phyloP scores from a whole-genome alignment of 2,888 invertebrate species.

The Electrophaes corylata region DNA sequence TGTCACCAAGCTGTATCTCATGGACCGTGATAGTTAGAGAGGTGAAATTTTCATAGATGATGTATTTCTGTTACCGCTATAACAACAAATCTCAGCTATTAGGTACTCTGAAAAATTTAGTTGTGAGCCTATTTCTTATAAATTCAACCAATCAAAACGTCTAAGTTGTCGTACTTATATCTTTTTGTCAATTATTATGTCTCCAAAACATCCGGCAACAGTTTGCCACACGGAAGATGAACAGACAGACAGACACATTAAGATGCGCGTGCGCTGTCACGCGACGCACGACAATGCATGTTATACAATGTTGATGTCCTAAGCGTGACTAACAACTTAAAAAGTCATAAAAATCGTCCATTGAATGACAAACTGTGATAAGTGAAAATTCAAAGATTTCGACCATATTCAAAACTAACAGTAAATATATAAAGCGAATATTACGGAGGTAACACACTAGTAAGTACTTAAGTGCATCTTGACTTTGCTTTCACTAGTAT shows the following conservation, averaged over 20 bases:
- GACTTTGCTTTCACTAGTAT: slow-evolving; percentile 1
- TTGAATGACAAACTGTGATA: too few relatives aligned
- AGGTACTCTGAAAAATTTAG: neutral
- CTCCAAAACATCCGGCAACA: slow-evolving; percentile 9
- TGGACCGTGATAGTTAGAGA: too few relatives aligned
- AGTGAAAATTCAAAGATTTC: too few relatives aligned
- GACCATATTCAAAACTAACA: too few relatives aligned
- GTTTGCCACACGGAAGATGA: slow-evolving; percentile 7
- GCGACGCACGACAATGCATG: slow-evolving; percentile 11
- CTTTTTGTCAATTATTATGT: slow-evolving; percentile 1
- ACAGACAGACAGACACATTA: slow-evolving; percentile 11
- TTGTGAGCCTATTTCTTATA: neutral
- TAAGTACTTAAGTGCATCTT: neutral
- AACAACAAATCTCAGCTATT: neutral
- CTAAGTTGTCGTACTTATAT: neutral
- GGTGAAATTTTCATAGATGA: too few relatives aligned
- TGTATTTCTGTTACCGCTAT: too few relatives aligned
- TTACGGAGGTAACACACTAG: neutral
- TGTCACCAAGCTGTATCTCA: too few relatives aligned
- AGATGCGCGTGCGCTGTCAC: slow-evolving; percentile 20
- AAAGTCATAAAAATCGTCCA: too few relatives aligned
- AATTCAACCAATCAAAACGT: neutral
- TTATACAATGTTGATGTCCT: slow-evolving; percentile 7
- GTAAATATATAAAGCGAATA: too few relatives aligned
- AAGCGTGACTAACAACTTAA: neutral